phyloP scores from a whole-genome alignment of 37 sponge, comb jelly and placozoan genomes.

The Eunapius fragilis region DNA sequence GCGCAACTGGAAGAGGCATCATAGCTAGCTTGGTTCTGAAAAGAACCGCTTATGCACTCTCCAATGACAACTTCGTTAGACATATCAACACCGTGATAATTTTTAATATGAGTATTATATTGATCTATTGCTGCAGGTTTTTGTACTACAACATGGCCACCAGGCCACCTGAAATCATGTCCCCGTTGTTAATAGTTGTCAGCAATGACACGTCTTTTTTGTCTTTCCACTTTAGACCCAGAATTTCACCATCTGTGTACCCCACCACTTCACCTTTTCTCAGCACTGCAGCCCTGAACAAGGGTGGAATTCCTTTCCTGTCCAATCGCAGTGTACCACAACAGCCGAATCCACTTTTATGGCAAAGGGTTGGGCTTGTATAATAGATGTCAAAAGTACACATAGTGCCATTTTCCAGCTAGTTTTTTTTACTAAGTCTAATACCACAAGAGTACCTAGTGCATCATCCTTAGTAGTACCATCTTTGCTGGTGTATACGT shows the following conservation, averaged over 20 bases:
- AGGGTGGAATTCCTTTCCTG: background rate
- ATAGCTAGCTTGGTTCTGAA: too few species aligned
- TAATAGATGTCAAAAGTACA: conserved; percentile 1
- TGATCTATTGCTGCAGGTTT: conserved; percentile 11
- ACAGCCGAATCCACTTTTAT: background rate
- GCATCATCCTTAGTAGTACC: background rate
- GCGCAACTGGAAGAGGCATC: too few species aligned
- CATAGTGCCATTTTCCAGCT: conserved; percentile 17
- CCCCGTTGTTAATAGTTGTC: background rate
- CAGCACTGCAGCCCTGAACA: background rate
- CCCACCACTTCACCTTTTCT: background rate
- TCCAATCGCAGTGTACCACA: background rate
- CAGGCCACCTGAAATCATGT: background rate
- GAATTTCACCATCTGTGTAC: background rate
- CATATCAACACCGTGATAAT: too few species aligned
- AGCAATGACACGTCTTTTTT: background rate
- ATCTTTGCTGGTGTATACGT: conserved; percentile 24
- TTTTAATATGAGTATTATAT: conserved; percentile 28
- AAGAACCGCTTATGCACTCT: too few species aligned
- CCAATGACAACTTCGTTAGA: too few species aligned
- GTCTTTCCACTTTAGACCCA: background rate
- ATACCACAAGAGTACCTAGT: background rate
- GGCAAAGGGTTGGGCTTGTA: background rate
- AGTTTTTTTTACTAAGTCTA: background rate
- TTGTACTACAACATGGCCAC: conserved; percentile 2